A percentile compares a stretch with the other conserved stretches of the same genome.
phyloP scores from a whole-genome alignment of 2,113 vertebrate species.

The Thalassoma bifasciatum region DNA sequence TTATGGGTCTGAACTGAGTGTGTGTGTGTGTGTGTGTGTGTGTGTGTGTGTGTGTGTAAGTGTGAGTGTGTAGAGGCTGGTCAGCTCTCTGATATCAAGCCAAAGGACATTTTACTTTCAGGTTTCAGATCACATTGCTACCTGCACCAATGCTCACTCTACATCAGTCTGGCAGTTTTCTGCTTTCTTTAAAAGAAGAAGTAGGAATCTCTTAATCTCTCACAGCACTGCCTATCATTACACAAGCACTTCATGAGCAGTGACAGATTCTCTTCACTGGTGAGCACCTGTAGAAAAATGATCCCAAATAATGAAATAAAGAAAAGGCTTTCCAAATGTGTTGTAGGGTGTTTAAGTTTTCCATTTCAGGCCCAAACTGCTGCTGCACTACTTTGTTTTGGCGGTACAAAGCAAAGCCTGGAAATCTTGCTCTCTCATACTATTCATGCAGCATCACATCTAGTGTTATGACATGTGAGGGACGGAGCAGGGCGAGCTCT shows the following conservation, averaged over 20 bases:
- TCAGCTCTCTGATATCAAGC: constrained; percentile 47
- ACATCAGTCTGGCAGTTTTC: constrained; percentile 25
- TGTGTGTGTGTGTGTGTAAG: constrained; percentile 33
- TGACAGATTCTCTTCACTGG: background rate
- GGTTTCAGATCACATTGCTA: constrained; percentile 31
- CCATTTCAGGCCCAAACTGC: background rate
- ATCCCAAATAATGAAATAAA: constrained; percentile 8
- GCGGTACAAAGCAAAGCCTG: constrained; percentile 17
- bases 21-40: constrained; percentile 52
- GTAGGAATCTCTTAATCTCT: constrained; percentile 16
- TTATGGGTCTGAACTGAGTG: constrained; percentile 69
- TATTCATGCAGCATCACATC: constrained; percentile 58
- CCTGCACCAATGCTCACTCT: constrained; percentile 23
- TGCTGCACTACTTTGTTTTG: constrained; percentile 19
- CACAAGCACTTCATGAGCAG: background rate
- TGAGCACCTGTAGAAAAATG: background rate
- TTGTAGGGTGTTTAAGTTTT: background rate
- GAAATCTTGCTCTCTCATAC: constrained; percentile 39
- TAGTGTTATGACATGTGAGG: constrained; percentile 74
- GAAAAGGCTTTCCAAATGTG: constrained; percentile 22
- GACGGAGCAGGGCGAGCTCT: constrained; percentile 71
- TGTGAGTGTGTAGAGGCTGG: constrained; percentile 39
- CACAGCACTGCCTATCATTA: constrained; percentile 10
- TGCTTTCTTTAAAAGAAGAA: constrained; percentile 23
- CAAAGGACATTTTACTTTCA: constrained; percentile 51